Base-by-base conservation (phyloP, 2,113 vertebrate species). In the Talpa occidentalis region DNA sequence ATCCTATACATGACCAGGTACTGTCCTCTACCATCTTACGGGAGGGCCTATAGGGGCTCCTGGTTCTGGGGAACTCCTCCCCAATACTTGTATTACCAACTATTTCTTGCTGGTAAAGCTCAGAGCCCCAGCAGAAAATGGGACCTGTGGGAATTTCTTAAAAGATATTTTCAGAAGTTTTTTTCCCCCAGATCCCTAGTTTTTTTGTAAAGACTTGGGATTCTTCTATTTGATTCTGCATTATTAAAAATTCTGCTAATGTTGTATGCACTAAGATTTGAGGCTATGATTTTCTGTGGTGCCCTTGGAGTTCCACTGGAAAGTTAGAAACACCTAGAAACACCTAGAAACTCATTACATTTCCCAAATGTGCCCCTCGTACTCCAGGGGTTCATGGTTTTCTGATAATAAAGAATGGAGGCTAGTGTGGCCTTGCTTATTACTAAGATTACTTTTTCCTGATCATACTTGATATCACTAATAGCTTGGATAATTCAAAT, bases 1-100 rank as follows among this genome's bases (percentile, higher is more conserved):
- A 85, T 26, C 77, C 72, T 82, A 59, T 54, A 32, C 28, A 40
- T 72, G 77, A 80, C n/a, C 94, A 93, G 62, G 86, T 91, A 66
- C 56, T 95, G 54, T 79, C 81, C 70, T 86, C 93, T 67, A 14
- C 64, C 73, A 54, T 78, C 70, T 44, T 89, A 42, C 42, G 79
- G 54, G 89, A 93, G 35, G 52, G 83, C 52, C 47, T 77, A 0
- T 40, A 83, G 37, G 70, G 24, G 21, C 64, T 67, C 37, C 77
- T 84, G n/a, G 15, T 77, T 91, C 35, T 84, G 47, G 73, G 82
- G 14, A 70, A 67, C 64, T 79, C 84, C 42, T n/a, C 12, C 12
- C 0, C 35, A 17, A 22, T 77, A 64, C 49, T 62, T 69, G n/a
- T 69, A 78, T 72, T 37, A 72, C 54, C 52, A 67, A 37, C 40